These are phyloP conservation scores for Oophaga pumilio DNA, from an alignment of 2,113 vertebrate species.

Conservation along the genomic window DNA sequence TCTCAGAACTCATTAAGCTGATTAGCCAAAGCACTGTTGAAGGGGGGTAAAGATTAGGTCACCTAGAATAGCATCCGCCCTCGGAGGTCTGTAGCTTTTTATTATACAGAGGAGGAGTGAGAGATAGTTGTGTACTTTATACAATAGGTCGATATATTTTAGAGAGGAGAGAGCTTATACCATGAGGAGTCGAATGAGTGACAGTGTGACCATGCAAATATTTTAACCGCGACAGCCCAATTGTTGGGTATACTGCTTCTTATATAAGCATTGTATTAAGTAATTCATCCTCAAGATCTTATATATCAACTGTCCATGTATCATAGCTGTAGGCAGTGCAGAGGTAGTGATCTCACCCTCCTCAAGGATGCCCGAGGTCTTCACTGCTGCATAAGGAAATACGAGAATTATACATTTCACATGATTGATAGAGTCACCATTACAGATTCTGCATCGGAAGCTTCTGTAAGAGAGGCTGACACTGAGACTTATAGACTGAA, in stretches of 20 bases:
- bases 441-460: too few species aligned
- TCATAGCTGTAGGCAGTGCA: too few species aligned
- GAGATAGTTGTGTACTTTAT: background rate
- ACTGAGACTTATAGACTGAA: too few species aligned
- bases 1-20: slow-evolving; percentile 60
- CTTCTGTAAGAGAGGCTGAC: too few species aligned
- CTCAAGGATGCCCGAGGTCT: too few species aligned
- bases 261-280: background rate
- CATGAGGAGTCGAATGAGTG: background rate
- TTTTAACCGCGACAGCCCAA: background rate
- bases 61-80: slow-evolving; percentile 53
- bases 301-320: too few species aligned
- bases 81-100: slow-evolving; percentile 5
- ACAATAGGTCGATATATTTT: background rate
- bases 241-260: background rate
- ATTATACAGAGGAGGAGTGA: background rate
- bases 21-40: background rate
- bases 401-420: too few species aligned
- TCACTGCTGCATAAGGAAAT: too few species aligned
- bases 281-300: too few species aligned
- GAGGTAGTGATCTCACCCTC: too few species aligned
- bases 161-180: background rate
- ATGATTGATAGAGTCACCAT: too few species aligned
- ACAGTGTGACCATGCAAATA: background rate
- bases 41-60: slow-evolving; percentile 30